Evolutionary conservation across 2,113 vertebrate species (phyloP).

Genomic region (Fregata magnificens): DNA sequence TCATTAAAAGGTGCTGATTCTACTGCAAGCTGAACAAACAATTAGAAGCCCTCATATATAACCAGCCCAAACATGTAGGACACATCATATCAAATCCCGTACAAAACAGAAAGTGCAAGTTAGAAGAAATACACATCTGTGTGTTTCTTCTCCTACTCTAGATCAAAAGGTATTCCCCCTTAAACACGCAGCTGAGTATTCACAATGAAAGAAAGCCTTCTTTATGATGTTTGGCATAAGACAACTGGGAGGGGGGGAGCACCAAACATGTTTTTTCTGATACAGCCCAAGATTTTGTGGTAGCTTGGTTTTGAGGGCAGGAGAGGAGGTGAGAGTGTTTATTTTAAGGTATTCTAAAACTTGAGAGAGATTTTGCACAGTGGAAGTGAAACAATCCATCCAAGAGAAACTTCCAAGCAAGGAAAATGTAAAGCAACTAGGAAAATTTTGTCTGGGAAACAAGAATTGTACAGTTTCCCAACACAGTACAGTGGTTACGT

Average conservation of each 20-base stretch:
- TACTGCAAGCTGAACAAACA: background rate
- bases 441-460: background rate
- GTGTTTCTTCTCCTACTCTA: background rate
- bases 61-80: fast-evolving
- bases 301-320: background rate
- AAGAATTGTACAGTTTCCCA: background rate
- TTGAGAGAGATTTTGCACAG: background rate
- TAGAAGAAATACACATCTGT: background rate
- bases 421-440: background rate
- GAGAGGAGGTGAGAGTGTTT: background rate
- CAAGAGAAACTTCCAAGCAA: background rate
- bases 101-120: background rate
- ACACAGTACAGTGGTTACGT: background rate
- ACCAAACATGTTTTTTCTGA: background rate
- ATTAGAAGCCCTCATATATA: background rate
- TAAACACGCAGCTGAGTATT: background rate
- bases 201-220: background rate
- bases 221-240: background rate
- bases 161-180: background rate
- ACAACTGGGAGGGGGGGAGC: background rate
- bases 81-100: background rate
- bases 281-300: background rate
- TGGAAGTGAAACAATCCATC: background rate
- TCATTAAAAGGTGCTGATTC: background rate
- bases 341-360: background rate